A percentile compares a stretch with the other conserved stretches of the same genome.
Conservation (phyloP, 30 jellyfish, hydroid and myxozoan species). For the Mastigias papua region DNA sequence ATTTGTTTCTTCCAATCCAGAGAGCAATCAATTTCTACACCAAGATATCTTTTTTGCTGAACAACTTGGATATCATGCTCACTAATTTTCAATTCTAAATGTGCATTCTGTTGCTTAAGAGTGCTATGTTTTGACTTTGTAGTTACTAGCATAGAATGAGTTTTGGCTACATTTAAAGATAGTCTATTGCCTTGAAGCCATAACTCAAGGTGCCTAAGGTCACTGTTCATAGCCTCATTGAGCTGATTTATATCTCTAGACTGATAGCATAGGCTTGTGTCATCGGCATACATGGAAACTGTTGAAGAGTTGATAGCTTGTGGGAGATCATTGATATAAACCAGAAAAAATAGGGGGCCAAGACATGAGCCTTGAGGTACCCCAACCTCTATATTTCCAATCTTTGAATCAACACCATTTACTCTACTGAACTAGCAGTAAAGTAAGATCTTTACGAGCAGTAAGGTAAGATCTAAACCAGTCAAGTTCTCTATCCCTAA, state of each 20-base stretch:
- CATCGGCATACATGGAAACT: no score
- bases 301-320: background rate
- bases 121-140: background rate
- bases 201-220: background rate
- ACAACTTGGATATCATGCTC: background rate
- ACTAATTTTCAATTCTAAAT: background rate
- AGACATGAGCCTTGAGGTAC: background rate
- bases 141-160: constrained; percentile 2
- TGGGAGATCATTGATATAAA: background rate
- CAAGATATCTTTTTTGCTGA: background rate
- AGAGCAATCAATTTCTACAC: background rate
- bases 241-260: no score
- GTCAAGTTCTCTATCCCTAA: background rate
- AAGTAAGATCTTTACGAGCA: background rate
- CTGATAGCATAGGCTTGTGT: no score
- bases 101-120: background rate
- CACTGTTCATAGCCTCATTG: background rate
- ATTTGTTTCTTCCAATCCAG: background rate
- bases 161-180: background rate
- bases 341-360: background rate
- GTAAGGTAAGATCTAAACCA: background rate
- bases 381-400: background rate
- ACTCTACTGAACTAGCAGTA: background rate
- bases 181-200: constrained; percentile 1
- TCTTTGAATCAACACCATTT: background rate